Percentiles rank a stretch among this genome's conserved stretches.
Evolutionary conservation across 1,140 invertebrate species (phyloP).

Genomic region (Penaeus vannamei): DNA sequence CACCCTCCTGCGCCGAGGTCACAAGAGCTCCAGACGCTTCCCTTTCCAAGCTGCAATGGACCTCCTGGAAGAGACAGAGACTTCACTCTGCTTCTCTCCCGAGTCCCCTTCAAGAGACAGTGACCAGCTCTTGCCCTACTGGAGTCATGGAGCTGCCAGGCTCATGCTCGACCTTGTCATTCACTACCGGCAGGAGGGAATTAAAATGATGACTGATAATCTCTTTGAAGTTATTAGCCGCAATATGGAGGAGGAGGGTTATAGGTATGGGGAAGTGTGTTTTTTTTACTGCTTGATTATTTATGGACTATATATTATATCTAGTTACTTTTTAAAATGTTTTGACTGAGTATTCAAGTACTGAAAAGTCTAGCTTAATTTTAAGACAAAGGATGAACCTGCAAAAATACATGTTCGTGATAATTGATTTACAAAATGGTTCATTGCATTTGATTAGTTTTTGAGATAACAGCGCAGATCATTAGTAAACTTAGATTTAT

Average conservation of each 20-base stretch:
- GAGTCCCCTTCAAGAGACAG: background rate
- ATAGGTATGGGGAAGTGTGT: background rate
- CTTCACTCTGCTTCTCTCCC: background rate
- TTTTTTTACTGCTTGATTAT: background rate
- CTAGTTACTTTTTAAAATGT: background rate
- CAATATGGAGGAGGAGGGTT: background rate
- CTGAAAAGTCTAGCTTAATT: no score
- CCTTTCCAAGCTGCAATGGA: background rate
- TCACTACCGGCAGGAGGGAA: slow-evolving; percentile 1
- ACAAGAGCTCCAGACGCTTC: background rate
- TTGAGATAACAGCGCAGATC: no score
- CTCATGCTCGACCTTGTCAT: background rate
- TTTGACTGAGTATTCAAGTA: background rate
- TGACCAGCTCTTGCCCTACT: background rate
- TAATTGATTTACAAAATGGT: no score
- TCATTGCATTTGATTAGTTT: no score
- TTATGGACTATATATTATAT: background rate
- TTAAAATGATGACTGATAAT: background rate
- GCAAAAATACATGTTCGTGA: no score
- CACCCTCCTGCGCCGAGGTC: background rate
- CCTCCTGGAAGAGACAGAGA: background rate
- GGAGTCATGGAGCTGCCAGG: background rate
- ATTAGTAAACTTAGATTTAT: no score
- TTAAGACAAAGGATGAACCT: no score
- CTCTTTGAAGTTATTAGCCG: slow-evolving; percentile 8